Conservation (phyloP, 2,888 invertebrate genomes). For the Psococerastis gibbosa region DNA sequence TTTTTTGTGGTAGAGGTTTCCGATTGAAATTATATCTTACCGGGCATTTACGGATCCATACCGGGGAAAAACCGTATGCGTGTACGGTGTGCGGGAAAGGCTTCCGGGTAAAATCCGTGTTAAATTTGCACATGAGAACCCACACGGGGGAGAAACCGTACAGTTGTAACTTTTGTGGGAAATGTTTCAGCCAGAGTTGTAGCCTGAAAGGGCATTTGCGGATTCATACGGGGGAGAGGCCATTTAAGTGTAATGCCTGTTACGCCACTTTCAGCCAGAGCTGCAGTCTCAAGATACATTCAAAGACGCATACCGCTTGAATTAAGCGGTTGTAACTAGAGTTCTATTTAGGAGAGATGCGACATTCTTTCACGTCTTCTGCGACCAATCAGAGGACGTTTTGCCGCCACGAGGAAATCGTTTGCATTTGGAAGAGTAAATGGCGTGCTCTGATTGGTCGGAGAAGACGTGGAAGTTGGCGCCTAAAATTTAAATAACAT, state of each 20-base stretch:
- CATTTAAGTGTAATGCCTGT: background rate
- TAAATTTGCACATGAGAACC: slow-evolving; percentile 8
- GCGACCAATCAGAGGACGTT: too few species aligned
- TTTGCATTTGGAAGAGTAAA: too few species aligned
- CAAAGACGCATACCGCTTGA: background rate
- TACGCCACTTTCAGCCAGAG: background rate
- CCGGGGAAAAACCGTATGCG: slow-evolving; percentile 8
- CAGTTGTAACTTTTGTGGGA: background rate
- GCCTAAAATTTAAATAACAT: too few species aligned
- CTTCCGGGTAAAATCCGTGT: slow-evolving; percentile 2
- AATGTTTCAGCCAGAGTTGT: background rate
- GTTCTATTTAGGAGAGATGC: too few species aligned
- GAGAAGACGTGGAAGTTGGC: too few species aligned
- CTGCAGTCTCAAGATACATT: background rate
- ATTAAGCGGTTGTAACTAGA: too few species aligned
- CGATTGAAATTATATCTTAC: background rate
- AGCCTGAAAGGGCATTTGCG: background rate
- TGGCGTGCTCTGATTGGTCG: too few species aligned
- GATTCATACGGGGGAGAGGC: background rate
- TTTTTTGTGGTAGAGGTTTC: background rate
- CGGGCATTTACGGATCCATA: background rate
- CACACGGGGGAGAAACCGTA: slow-evolving; percentile 1
- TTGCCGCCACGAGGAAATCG: too few species aligned
- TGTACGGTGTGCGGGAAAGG: slow-evolving; percentile 10
- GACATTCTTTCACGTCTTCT: too few species aligned